phyloP scores from a whole-genome alignment of 2,113 vertebrate species.

The Hippocampus comes region DNA sequence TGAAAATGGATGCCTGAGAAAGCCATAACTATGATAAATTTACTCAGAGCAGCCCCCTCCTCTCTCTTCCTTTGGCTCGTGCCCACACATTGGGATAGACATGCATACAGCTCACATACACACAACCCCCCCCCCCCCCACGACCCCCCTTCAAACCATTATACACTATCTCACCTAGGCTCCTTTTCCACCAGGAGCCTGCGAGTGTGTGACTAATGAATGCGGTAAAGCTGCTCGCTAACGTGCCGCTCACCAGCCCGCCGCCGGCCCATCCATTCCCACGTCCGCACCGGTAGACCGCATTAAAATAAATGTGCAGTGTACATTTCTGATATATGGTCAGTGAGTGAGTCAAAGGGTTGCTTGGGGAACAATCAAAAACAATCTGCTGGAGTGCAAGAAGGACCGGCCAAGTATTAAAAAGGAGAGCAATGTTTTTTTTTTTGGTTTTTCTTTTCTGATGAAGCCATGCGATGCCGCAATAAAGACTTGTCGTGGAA shows the following conservation, averaged over 20 bases:
- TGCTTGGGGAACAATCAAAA: slow-evolving; percentile 53
- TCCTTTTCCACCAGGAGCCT: slow-evolving; percentile 51
- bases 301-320: slow-evolving; percentile 77
- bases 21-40: slow-evolving; percentile 99
- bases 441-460: slow-evolving; percentile 34
- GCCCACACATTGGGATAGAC: slow-evolving; percentile 60
- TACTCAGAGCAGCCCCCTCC: slow-evolving; percentile 57
- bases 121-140: not conserved
- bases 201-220: slow-evolving; percentile 88
- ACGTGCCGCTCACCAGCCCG: slow-evolving; percentile 87
- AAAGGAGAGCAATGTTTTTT: slow-evolving; percentile 1
- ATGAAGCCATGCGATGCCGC: slow-evolving; percentile 24
- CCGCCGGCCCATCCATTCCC: slow-evolving; percentile 89
- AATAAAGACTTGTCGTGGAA: slow-evolving; percentile 29
- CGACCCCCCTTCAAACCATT: slow-evolving; percentile 57
- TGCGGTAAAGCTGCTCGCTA: slow-evolving; percentile 93
- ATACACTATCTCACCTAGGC: slow-evolving; percentile 75
- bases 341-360: slow-evolving; percentile 40
- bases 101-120: slow-evolving; percentile 59
- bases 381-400: slow-evolving; percentile 22
- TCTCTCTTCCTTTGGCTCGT: slow-evolving; percentile 33
- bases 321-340: slow-evolving; percentile 86
- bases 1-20: slow-evolving; percentile 93
- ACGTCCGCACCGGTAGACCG: slow-evolving; percentile 76
- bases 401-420: slow-evolving; percentile 27